Conservation (phyloP, 2,113 vertebrate genomes). For the Erythrolamprus reginae region DNA sequence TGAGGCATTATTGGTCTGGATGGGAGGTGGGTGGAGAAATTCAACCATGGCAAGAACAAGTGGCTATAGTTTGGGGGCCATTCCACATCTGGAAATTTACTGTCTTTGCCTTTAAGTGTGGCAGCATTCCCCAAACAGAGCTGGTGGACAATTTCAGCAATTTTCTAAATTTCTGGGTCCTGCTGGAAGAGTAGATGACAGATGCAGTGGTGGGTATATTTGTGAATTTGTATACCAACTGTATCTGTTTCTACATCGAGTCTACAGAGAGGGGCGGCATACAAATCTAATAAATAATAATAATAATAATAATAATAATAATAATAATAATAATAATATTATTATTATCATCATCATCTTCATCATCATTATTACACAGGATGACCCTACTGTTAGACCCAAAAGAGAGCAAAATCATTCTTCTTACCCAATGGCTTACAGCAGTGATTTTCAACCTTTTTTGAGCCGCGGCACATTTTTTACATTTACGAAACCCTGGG, state of each 20-base stretch:
- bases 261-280: no score
- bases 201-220: not conserved
- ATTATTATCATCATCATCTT: no score
- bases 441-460: no score
- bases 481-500: no score
- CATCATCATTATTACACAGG: no score
- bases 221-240: not conserved
- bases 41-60: not conserved
- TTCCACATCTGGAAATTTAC: not conserved
- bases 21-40: not conserved
- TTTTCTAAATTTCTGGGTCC: not conserved
- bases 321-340: no score
- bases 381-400: not conserved
- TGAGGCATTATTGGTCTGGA: not conserved
- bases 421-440: not conserved
- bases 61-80: not conserved
- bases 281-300: no score
- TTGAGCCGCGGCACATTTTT: no score
- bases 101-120: not conserved
- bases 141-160: not conserved
- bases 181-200: not conserved
- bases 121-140: not conserved
- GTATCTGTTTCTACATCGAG: not conserved
- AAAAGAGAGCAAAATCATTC: not conserved
- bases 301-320: no score